Conservation (phyloP, 2,113 vertebrate genomes). For the Coptodon rendalli region DNA sequence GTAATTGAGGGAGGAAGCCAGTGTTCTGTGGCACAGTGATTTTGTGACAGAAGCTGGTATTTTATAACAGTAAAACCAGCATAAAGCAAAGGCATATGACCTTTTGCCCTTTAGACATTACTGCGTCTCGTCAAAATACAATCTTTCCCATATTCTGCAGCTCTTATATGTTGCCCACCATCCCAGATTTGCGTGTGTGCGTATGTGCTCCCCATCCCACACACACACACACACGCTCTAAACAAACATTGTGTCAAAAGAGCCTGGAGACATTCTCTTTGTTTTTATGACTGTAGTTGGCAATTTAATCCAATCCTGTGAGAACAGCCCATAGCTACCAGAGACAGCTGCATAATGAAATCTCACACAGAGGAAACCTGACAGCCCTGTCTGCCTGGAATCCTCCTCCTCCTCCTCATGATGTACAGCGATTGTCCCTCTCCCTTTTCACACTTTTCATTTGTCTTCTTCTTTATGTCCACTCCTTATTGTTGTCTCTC, state of each 20-base stretch:
- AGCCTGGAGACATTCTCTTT: constrained; percentile 6
- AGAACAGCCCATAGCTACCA: constrained; percentile 10
- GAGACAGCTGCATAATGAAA: constrained; percentile 58
- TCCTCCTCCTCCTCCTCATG: not conserved
- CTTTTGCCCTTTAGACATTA: not conserved
- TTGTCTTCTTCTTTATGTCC: not conserved
- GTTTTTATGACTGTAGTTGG: constrained; percentile 28
- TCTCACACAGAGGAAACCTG: constrained; percentile 37
- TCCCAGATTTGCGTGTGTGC: not conserved
- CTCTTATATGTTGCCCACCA: not conserved
- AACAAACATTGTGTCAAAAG: constrained; percentile 31
- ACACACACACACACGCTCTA: not conserved
- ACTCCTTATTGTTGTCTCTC: not conserved
- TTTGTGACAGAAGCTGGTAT: not conserved
- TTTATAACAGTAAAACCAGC: not conserved
- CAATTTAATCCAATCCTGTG: constrained; percentile 48
- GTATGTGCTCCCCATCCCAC: not conserved
- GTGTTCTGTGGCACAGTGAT: not conserved
- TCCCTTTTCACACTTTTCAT: not conserved
- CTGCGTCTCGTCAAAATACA: not conserved
- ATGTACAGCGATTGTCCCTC: constrained; percentile 18
- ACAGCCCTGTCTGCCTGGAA: constrained; percentile 24
- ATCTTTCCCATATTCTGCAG: not conserved
- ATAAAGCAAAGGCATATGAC: not conserved
- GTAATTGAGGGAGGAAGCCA: not conserved